These are phyloP conservation scores for Acleris literana DNA, from an alignment of 2,888 invertebrate genomes.

Conservation along the genomic window DNA sequence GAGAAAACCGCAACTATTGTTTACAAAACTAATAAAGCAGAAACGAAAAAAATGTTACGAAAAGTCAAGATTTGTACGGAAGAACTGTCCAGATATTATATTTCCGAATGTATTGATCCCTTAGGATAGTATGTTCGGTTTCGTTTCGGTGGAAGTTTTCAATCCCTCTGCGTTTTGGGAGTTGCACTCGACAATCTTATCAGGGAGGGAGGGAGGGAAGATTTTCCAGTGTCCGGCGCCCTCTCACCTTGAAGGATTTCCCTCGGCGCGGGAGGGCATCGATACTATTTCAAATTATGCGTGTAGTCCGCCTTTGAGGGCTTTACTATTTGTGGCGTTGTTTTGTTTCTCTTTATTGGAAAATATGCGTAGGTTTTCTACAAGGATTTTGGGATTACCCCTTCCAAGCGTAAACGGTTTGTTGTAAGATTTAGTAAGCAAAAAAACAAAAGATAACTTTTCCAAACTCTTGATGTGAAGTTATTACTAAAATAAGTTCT, in stretches of 20 bases:
- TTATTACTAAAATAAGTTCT: too few species aligned
- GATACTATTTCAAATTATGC: conserved; percentile 79
- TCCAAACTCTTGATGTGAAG: background rate
- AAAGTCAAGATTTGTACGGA: conserved; percentile 48
- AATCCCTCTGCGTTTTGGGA: conserved; percentile 82
- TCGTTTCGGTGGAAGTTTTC: conserved; percentile 79
- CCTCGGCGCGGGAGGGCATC: conserved; percentile 62
- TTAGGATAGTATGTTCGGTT: conserved; percentile 75
- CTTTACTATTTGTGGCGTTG: conserved; percentile 56
- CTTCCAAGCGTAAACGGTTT: too few species aligned
- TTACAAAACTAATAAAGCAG: conserved; percentile 29
- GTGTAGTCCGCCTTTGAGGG: conserved; percentile 65
- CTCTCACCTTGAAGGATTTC: conserved; percentile 79
- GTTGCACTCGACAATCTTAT: conserved; percentile 83
- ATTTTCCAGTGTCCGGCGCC: conserved; percentile 79
- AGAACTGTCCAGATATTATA: conserved; percentile 77
- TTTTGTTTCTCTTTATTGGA: conserved; percentile 33
- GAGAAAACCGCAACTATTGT: conserved; percentile 19
- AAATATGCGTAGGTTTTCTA: conserved; percentile 25
- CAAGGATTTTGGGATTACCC: conserved; percentile 16
- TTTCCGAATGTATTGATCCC: conserved; percentile 81
- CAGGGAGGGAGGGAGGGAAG: conserved; percentile 70
- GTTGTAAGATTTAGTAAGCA: too few species aligned
- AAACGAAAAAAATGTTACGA: conserved; percentile 32
- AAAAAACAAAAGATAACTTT: background rate